Evolutionary conservation across 2,113 vertebrate species (phyloP), one percentile per base, ranked within the genome.

Genomic region (Thymallus thymallus): DNA sequence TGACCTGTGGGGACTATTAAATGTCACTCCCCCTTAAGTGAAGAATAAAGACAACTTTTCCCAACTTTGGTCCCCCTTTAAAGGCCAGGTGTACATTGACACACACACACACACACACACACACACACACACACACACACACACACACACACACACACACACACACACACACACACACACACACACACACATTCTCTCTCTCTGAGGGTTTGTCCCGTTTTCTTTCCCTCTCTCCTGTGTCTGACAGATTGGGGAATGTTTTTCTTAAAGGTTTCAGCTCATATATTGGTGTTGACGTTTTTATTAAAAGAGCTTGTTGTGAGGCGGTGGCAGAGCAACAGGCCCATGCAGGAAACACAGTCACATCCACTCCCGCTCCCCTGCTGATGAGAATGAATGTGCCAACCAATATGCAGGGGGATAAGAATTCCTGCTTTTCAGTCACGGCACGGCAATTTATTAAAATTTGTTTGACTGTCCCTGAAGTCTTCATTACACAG

Each of bases 1-100:
- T 87, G 91, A 92, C 90, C 91, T 89, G 77, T 87, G 82, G 88
- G 90, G 90, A 93, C 91, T 93, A 91, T 92, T 92, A 90, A 90
- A 93, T 93, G 91, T 91, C 92, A 89, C 72, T 90, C 84, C 78
- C 82, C 85, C 90, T 93, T 92, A 91, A 90, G 87, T 88, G 88
- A 90, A 85, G 88, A 88, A 88, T 90, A 91, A 90, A 90, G 90
- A 93, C 88, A 92, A 92, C 88, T 92, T 92, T 89, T 82, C 78
- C 87, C 83, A 89, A 91, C 85, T 91, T 90, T 71, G 70, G 78
- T 89, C 89, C 89, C 86, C 86, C 65, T 82, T 10, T 91, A 91
- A 93, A 93, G 90, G 92, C 92, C 91, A 92, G 13, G 2, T 62
- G 84, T 79, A 32, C 32, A 32, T 32, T 6, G 32, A 32, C 32